Percentiles rank a stretch among this genome's conserved stretches.
Conservation (phyloP, 2,113 vertebrate species). For the Ptilonorhynchus violaceus region DNA sequence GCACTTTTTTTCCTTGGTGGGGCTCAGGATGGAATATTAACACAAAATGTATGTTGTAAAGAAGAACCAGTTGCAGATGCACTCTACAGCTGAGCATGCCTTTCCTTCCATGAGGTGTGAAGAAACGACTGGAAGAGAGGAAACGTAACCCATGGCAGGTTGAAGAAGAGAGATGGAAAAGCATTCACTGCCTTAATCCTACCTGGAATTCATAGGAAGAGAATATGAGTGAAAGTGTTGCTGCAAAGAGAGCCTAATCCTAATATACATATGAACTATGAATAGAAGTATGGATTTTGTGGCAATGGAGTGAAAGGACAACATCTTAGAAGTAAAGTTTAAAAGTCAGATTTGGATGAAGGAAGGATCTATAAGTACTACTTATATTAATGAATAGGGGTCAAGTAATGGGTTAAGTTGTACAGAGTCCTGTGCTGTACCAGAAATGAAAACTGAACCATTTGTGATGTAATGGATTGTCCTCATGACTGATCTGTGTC, state of each 20-base stretch:
- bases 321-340: accelerated
- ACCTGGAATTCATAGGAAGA: background rate
- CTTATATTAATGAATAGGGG: background rate
- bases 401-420: background rate
- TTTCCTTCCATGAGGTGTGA: background rate
- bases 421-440: background rate
- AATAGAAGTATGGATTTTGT: background rate
- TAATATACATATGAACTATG: accelerated
- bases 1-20: background rate
- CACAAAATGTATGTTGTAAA: background rate
- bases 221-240: background rate
- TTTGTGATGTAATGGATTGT: background rate
- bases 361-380: background rate
- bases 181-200: background rate
- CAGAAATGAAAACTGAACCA: background rate
- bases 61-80: background rate
- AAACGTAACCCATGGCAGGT: background rate
- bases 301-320: background rate
- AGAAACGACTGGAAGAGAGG: too few species aligned
- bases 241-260: background rate
- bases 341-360: background rate
- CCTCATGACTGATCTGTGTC: background rate
- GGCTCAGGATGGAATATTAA: background rate
- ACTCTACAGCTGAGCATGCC: background rate
- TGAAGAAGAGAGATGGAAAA: background rate